Evolutionary conservation across 2,888 invertebrate genomes (phyloP).

Genomic region (Alviniconcha strummeri): DNA sequence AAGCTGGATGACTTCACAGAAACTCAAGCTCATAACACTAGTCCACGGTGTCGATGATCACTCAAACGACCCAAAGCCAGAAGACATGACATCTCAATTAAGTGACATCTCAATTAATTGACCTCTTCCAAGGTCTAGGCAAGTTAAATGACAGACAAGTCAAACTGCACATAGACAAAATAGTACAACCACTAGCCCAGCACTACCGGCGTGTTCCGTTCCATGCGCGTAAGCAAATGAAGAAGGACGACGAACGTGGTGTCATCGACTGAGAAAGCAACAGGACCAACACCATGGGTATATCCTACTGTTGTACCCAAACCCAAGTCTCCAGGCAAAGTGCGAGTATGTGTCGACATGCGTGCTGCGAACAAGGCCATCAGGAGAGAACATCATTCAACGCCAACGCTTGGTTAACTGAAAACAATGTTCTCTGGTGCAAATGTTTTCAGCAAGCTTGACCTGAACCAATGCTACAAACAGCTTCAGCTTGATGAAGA

Average conservation of each 20-base stretch:
- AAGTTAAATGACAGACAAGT: too few relatives aligned
- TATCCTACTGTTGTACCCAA: background rate
- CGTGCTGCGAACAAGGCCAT: too few relatives aligned
- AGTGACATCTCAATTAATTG: too few relatives aligned
- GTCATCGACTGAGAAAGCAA: slow-evolving; percentile 26
- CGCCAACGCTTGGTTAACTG: slow-evolving; percentile 45
- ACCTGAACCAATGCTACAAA: slow-evolving; percentile 52
- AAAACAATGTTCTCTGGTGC: slow-evolving; percentile 39
- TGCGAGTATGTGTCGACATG: slow-evolving; percentile 34
- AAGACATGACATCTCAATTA: too few relatives aligned
- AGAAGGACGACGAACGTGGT: slow-evolving; percentile 14
- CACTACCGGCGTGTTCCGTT: background rate
- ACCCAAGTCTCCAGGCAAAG: slow-evolving; percentile 22
- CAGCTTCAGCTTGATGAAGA: slow-evolving; percentile 48
- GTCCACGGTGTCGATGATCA: too few relatives aligned
- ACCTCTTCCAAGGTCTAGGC: too few relatives aligned
- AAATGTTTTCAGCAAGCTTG: slow-evolving; percentile 50
- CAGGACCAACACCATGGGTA: background rate
- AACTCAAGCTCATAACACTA: too few relatives aligned
- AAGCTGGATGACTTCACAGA: too few relatives aligned
- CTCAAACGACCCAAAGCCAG: too few relatives aligned
- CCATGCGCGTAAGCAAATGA: background rate
- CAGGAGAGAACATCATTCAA: background rate
- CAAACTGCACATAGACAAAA: background rate
- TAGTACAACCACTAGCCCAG: background rate